Evolutionary conservation across 2,888 invertebrate species (phyloP).

Genomic region (Pardosa pseudoannulata): DNA sequence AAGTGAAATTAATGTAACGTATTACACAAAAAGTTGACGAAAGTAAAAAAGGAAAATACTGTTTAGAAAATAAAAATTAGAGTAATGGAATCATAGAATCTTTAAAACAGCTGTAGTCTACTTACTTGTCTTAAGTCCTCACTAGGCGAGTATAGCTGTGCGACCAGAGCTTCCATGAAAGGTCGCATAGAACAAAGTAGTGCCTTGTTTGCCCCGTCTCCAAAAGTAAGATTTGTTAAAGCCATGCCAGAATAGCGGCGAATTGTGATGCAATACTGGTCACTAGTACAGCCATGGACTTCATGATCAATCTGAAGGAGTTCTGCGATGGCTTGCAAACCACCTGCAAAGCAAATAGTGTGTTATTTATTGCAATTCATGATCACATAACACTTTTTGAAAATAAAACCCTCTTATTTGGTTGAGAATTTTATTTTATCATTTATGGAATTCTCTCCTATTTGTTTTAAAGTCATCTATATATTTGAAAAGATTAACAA

Average conservation of each 20-base stretch:
- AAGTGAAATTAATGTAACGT: too few relatives aligned
- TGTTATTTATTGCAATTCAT: too few relatives aligned
- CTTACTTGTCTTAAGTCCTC: slow-evolving; percentile 92
- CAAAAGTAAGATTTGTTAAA: slow-evolving; percentile 97
- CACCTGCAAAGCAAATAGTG: slow-evolving; percentile 80
- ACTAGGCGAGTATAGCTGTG: slow-evolving; percentile 90
- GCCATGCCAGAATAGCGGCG: slow-evolving; percentile 98
- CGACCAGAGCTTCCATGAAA: slow-evolving; percentile 93
- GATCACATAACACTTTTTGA: too few relatives aligned
- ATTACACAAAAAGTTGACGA: too few relatives aligned
- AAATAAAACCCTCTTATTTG: too few relatives aligned
- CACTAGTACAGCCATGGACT: slow-evolving; percentile 86
- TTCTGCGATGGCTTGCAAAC: slow-evolving; percentile 93
- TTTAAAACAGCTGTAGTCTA: too few relatives aligned
- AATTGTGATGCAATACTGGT: slow-evolving; percentile 85
- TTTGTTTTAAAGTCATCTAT: too few relatives aligned
- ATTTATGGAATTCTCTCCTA: too few relatives aligned
- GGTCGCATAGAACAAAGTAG: slow-evolving; percentile 93
- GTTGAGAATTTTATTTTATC: too few relatives aligned
- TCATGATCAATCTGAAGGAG: slow-evolving; percentile 92
- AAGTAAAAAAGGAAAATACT: too few relatives aligned
- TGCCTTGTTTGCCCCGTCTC: slow-evolving; percentile 97
- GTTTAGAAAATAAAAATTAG: too few relatives aligned
- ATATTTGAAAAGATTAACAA: too few relatives aligned
- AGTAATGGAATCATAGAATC: neutral